A percentile compares a stretch with the other conserved stretches of the same genome.
These are phyloP conservation scores for Melanargia galathea DNA, from an alignment of 2,888 invertebrate species.

Conservation along the genomic window DNA sequence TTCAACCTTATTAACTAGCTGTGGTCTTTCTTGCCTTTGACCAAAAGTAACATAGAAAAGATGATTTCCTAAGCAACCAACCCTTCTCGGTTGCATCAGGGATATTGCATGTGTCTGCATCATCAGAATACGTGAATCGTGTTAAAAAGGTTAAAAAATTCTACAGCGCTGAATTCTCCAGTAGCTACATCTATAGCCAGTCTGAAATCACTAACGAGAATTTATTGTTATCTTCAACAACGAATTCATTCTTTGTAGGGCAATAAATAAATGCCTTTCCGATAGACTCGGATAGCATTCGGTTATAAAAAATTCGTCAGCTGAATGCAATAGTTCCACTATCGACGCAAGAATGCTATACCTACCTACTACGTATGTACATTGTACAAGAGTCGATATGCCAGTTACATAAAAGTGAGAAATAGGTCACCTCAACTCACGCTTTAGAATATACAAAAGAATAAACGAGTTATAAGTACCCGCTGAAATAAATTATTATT, in stretches of 20 bases:
- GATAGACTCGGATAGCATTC: neutral
- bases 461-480: conserved; percentile 11
- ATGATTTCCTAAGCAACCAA: too few relatives aligned
- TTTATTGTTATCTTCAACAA: neutral
- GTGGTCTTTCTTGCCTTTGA: too few relatives aligned
- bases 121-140: too few relatives aligned
- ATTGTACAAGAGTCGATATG: conserved; percentile 31
- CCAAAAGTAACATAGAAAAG: too few relatives aligned
- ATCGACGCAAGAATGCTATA: conserved; percentile 21
- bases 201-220: neutral
- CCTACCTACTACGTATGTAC: conserved; percentile 19
- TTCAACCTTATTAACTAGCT: too few relatives aligned
- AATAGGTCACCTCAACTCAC: conserved; percentile 33
- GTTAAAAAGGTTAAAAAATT: too few relatives aligned
- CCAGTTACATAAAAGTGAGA: conserved; percentile 36
- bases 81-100: too few relatives aligned
- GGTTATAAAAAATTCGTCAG: conserved; percentile 19
- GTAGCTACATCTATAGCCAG: too few relatives aligned
- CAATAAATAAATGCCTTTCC: conserved; percentile 10
- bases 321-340: conserved; percentile 17
- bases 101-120: too few relatives aligned
- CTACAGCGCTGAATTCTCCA: too few relatives aligned
- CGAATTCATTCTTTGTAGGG: neutral
- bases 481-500: conserved; percentile 15
- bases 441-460: conserved; percentile 28